Evolutionary conservation across 1,140 invertebrate genomes (phyloP).

Genomic region (Dinothrombium tinctorium): DNA sequence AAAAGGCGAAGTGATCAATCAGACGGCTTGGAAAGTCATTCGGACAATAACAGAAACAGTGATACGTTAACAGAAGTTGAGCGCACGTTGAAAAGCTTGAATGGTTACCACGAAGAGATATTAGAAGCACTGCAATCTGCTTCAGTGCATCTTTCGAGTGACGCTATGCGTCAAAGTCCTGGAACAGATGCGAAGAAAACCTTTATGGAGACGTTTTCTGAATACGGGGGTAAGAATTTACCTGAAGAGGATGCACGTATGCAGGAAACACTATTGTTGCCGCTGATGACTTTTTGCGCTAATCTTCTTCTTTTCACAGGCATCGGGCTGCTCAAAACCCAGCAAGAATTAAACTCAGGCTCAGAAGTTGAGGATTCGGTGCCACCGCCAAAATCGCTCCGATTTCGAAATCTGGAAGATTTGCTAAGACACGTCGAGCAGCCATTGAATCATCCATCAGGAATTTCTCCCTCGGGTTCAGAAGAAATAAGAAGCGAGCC

Average conservation of each 20-base stretch:
- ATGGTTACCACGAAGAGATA: slow-evolving; percentile 78
- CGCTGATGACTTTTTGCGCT: not conserved
- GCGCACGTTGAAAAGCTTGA: slow-evolving; percentile 52
- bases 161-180: slow-evolving; percentile 8
- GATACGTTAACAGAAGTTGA: slow-evolving; percentile 37
- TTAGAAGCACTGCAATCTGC: slow-evolving; percentile 41
- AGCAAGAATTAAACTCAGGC: slow-evolving; percentile 39
- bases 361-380: slow-evolving; percentile 16
- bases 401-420: slow-evolving; percentile 71
- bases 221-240: slow-evolving; percentile 7
- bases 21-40: slow-evolving; percentile 6
- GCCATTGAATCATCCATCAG: slow-evolving; percentile 46
- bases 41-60: slow-evolving; percentile 17
- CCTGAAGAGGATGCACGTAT: not conserved
- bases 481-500: slow-evolving; percentile 74
- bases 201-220: not conserved
- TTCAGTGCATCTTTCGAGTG: slow-evolving; percentile 8
- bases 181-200: slow-evolving; percentile 6
- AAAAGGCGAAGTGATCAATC: not conserved
- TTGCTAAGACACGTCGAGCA: slow-evolving; percentile 69
- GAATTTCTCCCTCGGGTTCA: slow-evolving; percentile 44
- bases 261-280: too few relatives aligned
- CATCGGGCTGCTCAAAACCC: slow-evolving; percentile 19
- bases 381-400: slow-evolving; percentile 18
- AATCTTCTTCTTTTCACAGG: not conserved